These are phyloP conservation scores for Cavia porcellus DNA, from an alignment of 2,113 vertebrate species.

Conservation along the genomic window DNA sequence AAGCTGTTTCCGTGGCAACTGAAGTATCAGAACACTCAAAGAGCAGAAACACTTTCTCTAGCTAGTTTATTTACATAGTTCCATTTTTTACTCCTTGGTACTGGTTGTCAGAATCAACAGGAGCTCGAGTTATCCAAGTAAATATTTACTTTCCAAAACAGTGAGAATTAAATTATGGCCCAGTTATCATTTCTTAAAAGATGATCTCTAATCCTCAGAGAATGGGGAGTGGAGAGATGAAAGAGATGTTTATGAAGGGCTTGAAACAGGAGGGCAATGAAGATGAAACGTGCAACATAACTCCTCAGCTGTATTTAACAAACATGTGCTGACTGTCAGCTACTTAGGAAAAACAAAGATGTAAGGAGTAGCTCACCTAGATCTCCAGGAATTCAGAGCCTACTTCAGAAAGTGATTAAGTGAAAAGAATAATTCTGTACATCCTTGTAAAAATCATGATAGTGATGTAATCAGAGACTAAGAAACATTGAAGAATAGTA, in stretches of 20 bases:
- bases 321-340: background rate
- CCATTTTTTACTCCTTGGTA: constrained; percentile 67
- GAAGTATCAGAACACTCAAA: constrained; percentile 59
- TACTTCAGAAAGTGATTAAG: background rate
- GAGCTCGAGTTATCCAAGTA: constrained; percentile 42
- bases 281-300: background rate
- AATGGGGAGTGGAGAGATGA: background rate
- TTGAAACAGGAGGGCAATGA: background rate
- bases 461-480: background rate
- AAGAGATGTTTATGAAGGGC: background rate
- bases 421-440: background rate
- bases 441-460: background rate
- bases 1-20: constrained; percentile 52
- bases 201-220: constrained; percentile 41
- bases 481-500: background rate
- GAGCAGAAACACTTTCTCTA: constrained; percentile 70
- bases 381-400: background rate
- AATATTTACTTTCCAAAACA: constrained; percentile 70
- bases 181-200: constrained; percentile 64
- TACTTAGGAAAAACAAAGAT: background rate
- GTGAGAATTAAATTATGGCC: constrained; percentile 54
- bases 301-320: background rate
- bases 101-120: constrained; percentile 54
- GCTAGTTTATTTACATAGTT: constrained; percentile 16
- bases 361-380: background rate